Base-by-base conservation (phyloP, 2,797 vertebrate genomes). In the Pangasius sanitwongsei region DNA sequence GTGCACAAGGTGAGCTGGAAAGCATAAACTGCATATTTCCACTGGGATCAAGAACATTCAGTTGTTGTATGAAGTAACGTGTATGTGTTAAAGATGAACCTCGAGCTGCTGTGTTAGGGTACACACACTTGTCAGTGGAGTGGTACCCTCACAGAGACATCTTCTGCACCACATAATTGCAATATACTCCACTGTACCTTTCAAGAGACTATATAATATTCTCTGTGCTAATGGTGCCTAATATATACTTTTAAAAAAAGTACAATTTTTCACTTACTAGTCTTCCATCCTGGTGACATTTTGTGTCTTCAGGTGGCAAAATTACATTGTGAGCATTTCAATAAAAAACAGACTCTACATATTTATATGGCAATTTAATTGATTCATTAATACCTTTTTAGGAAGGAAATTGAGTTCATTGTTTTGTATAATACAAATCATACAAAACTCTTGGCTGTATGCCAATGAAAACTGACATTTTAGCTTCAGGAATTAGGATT, bases 1-100 rank as follows among this genome's bases (percentile, higher is more conserved):
- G 90, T 96, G 89, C 93, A 92, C 5, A 95, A 96, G 96, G 96
- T 97, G 92, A 89, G 90, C 16, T 3, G 5, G 25, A 50, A 3
- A 61, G 34, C 16, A 31, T 18, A 23, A 44, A 44, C 70, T 11
- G 57, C 1, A 78, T 28, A 28, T 37, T 72, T n/a, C 37, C 6
- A 41, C 20, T 25, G 53, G 0, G n/a, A 57, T 59, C 5, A 48
- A 18, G 28, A 20, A 12, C 37, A 25, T 65, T 83, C 6, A 61
- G 6, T 15, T 61, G 57, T 28, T 41, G 55, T 55, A 8, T n/a
- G 44, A 31, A 1, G 28, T 50, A 13, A 77, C 8, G 9, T 34
- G 6, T 16, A 31, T 55, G 77, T 34, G 18, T 28, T 59, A 82
- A 23, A 59, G 31, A 7, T 25, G 31, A 48, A 61, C 8, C 9